Conservation (phyloP, 2,113 vertebrate species). For the Pipra filicauda region DNA sequence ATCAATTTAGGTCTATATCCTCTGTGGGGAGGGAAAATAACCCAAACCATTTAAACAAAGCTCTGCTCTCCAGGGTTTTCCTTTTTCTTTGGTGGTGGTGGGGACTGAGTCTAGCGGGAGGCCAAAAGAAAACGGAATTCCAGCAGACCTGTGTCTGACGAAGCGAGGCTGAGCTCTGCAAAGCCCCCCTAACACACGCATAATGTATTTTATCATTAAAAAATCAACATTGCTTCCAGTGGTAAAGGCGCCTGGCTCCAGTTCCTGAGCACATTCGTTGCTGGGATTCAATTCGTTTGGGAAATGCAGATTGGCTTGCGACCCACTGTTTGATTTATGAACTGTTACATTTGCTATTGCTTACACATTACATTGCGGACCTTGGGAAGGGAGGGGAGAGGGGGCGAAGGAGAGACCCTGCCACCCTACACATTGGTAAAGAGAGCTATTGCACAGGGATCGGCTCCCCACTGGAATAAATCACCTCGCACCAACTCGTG, state of each 20-base stretch:
- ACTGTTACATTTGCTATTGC: slow-evolving; percentile 59
- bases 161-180: background rate
- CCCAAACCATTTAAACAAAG: slow-evolving; percentile 28
- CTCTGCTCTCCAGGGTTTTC: slow-evolving; percentile 51
- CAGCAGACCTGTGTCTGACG: background rate
- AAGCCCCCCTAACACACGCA: background rate
- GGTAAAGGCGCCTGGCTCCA: slow-evolving; percentile 51
- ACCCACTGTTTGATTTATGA: slow-evolving; percentile 75
- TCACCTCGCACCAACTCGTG: background rate
- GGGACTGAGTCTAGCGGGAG: background rate
- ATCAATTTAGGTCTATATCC: slow-evolving; percentile 44
- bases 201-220: slow-evolving; percentile 48
- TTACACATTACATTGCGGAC: slow-evolving; percentile 72
- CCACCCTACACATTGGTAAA: background rate
- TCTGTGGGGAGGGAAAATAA: slow-evolving; percentile 30
- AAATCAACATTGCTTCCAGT: slow-evolving; percentile 50
- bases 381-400: background rate
- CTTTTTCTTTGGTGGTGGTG: background rate
- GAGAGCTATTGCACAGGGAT: background rate
- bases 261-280: slow-evolving; percentile 59
- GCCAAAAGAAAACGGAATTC: background rate
- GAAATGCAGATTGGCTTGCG: slow-evolving; percentile 66
- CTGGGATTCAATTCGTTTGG: slow-evolving; percentile 68
- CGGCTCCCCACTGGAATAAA: background rate
- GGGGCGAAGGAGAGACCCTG: background rate